Evolutionary conservation across 92 coral and sea anemone species (phyloP).

Genomic region (Siderastrea siderea): DNA sequence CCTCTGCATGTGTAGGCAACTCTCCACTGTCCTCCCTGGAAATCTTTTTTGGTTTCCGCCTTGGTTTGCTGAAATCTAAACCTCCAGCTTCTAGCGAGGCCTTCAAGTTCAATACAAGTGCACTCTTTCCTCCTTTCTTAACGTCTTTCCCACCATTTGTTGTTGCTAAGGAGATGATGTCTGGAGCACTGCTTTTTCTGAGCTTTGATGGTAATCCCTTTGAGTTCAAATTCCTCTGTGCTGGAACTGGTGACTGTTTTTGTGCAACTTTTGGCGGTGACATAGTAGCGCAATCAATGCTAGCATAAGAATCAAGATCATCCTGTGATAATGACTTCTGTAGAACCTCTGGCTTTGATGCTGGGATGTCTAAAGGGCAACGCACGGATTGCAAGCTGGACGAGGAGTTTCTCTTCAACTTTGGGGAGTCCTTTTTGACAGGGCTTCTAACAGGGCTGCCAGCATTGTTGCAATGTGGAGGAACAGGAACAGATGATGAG

Average conservation of each 20-base stretch:
- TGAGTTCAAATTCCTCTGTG: slow-evolving; percentile 13
- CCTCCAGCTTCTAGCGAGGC: slow-evolving; percentile 91
- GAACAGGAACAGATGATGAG: background rate
- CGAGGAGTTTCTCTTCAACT: slow-evolving; percentile 48
- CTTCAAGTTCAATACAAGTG: slow-evolving; percentile 77
- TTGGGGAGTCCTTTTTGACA: slow-evolving; percentile 17
- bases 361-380: slow-evolving; percentile 46
- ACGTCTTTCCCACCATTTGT: slow-evolving; percentile 28
- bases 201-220: slow-evolving; percentile 43
- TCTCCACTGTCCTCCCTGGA: slow-evolving; percentile 71
- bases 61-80: slow-evolving; percentile 71
- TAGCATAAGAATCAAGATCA: slow-evolving; percentile 81
- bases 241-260: slow-evolving; percentile 43
- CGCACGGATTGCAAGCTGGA: slow-evolving; percentile 38
- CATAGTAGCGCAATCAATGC: slow-evolving; percentile 66
- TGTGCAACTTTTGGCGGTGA: slow-evolving; percentile 38
- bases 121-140: slow-evolving; percentile 27
- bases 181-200: slow-evolving; percentile 78
- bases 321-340: slow-evolving; percentile 47
- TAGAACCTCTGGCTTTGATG: slow-evolving; percentile 17
- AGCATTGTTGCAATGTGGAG: background rate
- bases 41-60: slow-evolving; percentile 46
- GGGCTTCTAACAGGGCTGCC: slow-evolving; percentile 1
- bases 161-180: slow-evolving; percentile 8
- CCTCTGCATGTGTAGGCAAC: slow-evolving; percentile 57